Percentiles rank a stretch among this genome's conserved stretches.
phyloP scores from a whole-genome alignment of 2,113 vertebrate species.

The Oreotragus oreotragus region DNA sequence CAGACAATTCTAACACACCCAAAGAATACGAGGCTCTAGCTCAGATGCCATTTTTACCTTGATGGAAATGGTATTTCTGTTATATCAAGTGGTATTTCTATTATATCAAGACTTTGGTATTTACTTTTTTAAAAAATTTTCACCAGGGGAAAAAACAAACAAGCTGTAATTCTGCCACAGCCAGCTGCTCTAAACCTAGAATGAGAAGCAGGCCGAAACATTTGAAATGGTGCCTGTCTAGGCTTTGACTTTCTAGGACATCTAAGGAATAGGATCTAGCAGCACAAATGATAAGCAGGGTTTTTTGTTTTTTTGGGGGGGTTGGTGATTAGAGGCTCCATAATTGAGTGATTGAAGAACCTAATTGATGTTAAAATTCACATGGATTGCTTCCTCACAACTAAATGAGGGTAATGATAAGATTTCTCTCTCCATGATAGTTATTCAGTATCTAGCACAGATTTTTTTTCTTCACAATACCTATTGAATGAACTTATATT shows the following conservation, averaged over 20 bases:
- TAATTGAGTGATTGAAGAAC: neutral
- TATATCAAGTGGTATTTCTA: neutral
- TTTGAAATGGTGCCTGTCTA: neutral
- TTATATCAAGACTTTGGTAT: neutral
- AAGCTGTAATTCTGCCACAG: neutral
- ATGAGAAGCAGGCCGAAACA: neutral
- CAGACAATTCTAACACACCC: accelerated
- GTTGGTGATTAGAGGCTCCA: neutral
- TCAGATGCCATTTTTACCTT: neutral
- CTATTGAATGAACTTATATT: neutral
- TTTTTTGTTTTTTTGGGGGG: neutral
- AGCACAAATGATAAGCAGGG: neutral
- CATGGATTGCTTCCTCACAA: neutral
- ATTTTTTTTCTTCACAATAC: neutral
- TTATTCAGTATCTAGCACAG: neutral
- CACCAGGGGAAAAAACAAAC: neutral
- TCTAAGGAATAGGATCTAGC: neutral
- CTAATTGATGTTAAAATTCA: neutral
- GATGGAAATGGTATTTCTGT: neutral
- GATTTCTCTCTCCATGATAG: neutral
- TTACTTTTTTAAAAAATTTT: neutral
- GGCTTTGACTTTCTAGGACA: neutral
- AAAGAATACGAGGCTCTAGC: neutral
- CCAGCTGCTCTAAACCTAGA: neutral
- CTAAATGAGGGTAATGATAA: neutral